Evolutionary conservation across 2,888 invertebrate genomes (phyloP), one percentile per base, ranked within the genome.

Genomic region (Hemistola chrysoprasaria): DNA sequence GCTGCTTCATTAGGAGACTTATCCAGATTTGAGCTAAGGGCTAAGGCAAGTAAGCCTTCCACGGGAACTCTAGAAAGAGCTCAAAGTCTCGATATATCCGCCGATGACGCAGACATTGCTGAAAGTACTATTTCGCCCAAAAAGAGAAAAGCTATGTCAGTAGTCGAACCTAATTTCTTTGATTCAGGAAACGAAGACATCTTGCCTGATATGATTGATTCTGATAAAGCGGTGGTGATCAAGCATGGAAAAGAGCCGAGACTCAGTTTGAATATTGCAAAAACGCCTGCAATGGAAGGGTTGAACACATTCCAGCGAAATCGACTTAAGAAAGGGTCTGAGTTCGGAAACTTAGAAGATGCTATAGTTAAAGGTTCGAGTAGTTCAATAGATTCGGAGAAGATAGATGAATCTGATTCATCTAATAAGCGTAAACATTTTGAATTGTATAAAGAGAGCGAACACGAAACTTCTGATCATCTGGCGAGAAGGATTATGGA

Each of bases 1-100:
- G 95, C 95, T 1, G 93, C 95, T 0, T 95, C 95, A 22, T 86
- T 95, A 1, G 95, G 95, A 0, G 95, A 95, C 74, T 78, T 95
- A 32, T 94, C 95, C 0, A 92, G 93, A 65, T 92, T 95, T 47
- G 86, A 90, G 61, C 46, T 86, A 6, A 72, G 83, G 57, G 53
- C 85, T 23, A 87, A 83, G 50, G 65, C 82, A 10, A 88, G 70
- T 50, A 83, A 87, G 44, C 85, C 89, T 5, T 71, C 90, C 1
- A 79, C 90, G 1, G 92, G 92, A 1, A 93, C 92, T 6, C 72
- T 94, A 37, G 95, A 95, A 78, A 87, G 95, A 49, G 95, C 95
- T 0, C 95, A 95, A 67, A 95, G 95, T 59, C 80, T 95, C 26
- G 95, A 95, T 53, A 93, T 95, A 72, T 93, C 93, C 31, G 83